phyloP scores from a whole-genome alignment of 2,888 invertebrate genomes.

The Muscina levida region DNA sequence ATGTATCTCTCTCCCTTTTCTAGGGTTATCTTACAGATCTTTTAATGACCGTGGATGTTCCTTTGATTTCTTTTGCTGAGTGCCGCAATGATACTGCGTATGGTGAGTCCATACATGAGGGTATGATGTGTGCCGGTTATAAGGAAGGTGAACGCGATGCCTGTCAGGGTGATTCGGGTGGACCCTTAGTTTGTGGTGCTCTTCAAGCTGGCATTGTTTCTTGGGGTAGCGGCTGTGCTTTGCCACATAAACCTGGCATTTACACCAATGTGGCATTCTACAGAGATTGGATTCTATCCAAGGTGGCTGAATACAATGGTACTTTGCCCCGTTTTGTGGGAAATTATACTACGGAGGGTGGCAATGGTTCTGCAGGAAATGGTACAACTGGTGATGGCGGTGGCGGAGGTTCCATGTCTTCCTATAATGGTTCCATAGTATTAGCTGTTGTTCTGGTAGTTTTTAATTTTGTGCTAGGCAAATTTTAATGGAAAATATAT shows the following conservation, averaged over 20 bases:
- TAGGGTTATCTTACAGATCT: slow-evolving; percentile 67
- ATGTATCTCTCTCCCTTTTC: background rate
- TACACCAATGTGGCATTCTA: slow-evolving; percentile 84
- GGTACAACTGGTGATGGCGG: background rate
- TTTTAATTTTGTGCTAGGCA: slow-evolving; percentile 29
- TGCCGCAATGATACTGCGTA: slow-evolving; percentile 73
- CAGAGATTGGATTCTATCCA: slow-evolving; percentile 65
- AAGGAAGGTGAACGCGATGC: slow-evolving; percentile 88
- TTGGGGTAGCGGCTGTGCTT: slow-evolving; percentile 90
- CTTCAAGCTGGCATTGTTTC: slow-evolving; percentile 89
- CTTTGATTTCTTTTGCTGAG: slow-evolving; percentile 68
- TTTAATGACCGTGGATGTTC: slow-evolving; percentile 73
- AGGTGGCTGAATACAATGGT: slow-evolving; percentile 21
- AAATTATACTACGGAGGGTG: background rate
- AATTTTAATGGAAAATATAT: slow-evolving; percentile 6
- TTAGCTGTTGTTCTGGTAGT: slow-evolving; percentile 23
- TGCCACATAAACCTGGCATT: slow-evolving; percentile 86
- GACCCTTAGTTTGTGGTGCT: slow-evolving; percentile 85
- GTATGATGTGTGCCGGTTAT: slow-evolving; percentile 88
- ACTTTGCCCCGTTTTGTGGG: slow-evolving; percentile 45
- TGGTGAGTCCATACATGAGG: slow-evolving; percentile 82
- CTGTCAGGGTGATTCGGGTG: slow-evolving; percentile 93
- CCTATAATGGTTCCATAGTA: slow-evolving; percentile 32
- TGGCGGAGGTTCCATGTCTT: slow-evolving; percentile 22
- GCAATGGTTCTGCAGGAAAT: background rate